Base-by-base conservation (phyloP, 2,797 vertebrate genomes). In the Catharus ustulatus region DNA sequence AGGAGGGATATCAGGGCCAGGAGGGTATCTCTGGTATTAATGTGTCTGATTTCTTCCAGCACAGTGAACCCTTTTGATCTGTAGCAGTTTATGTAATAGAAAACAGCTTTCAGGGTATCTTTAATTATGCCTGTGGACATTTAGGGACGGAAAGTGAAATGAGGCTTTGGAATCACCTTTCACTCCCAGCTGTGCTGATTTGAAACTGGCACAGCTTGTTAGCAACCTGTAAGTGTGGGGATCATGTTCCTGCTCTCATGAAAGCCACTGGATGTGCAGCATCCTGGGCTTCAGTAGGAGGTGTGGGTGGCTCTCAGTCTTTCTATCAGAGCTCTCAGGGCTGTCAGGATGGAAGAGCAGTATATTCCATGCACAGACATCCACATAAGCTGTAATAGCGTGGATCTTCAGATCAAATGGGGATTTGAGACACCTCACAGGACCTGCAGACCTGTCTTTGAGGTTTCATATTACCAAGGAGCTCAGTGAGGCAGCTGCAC, bases 11-110 rank as follows among this genome's bases (percentile, higher is more conserved):
- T 88, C 80, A 57, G 63, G 80, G 93, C 93, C 94, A 91, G 85
- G 73, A 94, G 95, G 87, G 73, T 94, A 90, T 93, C 76, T 94
- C 59, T 82, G 59, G 48, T 84, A 69, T 93, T 95, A 83, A 85
- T 68, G 36, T 71, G 83, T 71, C 79, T 90, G 91, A 90, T 91
- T 93, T 90, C 77, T 94, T 88, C 59, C 89, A 93, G 89, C 91
- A 78, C 82, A 84, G 90, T 91, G 92, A 95, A 92, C 87, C 52
- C 63, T 91, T 92, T 89, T 93, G 92, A 96, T 94, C 85, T 95
- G 63, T 59, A 86, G 89, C 59, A 90, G 73, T 95, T 94, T 93
- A 55, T 93, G 87, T 79, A 64, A 82, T 64, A 54, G 64, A 88
- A 84, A 94, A 71, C 57, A 88, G 89, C 77, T 86, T 94, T 87